A percentile compares a stretch with the other conserved stretches of the same genome.
Evolutionary conservation across 2,797 vertebrate genomes (phyloP).

Genomic region (Philypnodon macrostomus): DNA sequence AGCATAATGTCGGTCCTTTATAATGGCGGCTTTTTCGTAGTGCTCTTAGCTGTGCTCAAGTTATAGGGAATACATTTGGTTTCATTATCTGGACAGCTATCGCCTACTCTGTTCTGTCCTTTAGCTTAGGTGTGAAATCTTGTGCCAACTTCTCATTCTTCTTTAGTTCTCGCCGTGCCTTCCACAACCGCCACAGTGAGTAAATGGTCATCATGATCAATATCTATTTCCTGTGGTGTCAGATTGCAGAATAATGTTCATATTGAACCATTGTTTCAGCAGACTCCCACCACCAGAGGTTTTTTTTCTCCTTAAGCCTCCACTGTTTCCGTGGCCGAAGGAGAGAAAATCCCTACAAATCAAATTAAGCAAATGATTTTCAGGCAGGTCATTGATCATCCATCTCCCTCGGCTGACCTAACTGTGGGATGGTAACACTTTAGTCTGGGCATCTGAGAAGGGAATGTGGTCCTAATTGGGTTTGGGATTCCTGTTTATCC

Average conservation of each 20-base stretch:
- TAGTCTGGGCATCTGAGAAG: conserved; percentile 70
- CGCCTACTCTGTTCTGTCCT: too few relatives aligned
- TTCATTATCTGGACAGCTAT: too few relatives aligned
- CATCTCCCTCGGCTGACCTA: conserved; percentile 59
- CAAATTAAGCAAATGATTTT: conserved; percentile 74
- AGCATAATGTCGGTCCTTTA: too few relatives aligned
- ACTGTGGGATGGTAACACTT: conserved; percentile 68
- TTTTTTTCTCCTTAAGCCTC: conserved; percentile 54
- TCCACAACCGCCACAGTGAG: conserved; percentile 59
- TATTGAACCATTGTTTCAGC: conserved; percentile 77
- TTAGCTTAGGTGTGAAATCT: conserved; percentile 10
- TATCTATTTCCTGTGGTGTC: conserved; percentile 78
- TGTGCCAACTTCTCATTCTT: conserved; percentile 24
- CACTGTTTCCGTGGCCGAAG: conserved; percentile 64
- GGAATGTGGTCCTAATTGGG: conserved; percentile 73
- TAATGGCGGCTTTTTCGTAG: too few relatives aligned
- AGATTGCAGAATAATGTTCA: conserved; percentile 78
- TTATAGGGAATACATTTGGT: too few relatives aligned
- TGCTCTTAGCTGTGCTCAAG: too few relatives aligned
- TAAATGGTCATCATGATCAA: conserved; percentile 73
- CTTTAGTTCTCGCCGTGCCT: conserved; percentile 48
- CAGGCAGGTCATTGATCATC: conserved; percentile 63
- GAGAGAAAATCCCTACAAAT: conserved; percentile 74
- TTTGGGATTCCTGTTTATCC: conserved; percentile 79
- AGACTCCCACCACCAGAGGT: conserved; percentile 64